Base-by-base conservation (phyloP, 1,140 invertebrate genomes). In the Drosophila neocordata region DNA sequence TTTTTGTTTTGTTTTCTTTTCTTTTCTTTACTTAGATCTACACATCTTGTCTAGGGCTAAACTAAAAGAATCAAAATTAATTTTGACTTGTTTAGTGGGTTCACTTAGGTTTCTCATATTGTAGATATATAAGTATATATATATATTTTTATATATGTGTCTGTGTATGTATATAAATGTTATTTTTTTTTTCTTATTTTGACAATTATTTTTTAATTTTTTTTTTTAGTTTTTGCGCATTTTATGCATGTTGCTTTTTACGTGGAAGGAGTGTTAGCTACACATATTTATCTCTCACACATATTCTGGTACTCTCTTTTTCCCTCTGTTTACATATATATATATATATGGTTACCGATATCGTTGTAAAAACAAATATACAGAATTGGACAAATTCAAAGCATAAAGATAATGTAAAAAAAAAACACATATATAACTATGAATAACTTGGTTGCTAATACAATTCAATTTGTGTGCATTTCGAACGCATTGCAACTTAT, bases 241-340 rank as follows among this genome's bases (percentile, higher is more conserved):
- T 87, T 79, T 76, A 87, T 87, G 83, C 83, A 74, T 83, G 79
- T 87, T 87, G 83, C 83, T 87, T 87, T 79, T 64, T 76, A 77
- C 56, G 72, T 87, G 83, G 83, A 87, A 87, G 83, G 83, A 87
- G 79, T 88, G 27, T 84, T 82, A 79, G 79, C 79, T 83, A 48
- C 41, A 71, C 75, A 70, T 73, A 63, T 71, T 62, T 57, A 31
- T 57, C 31, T 44, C 58, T 41, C 38, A 44, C 57, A 69, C 64
- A 65, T 31, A 58, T 63, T 60, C 58, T 60, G 37, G 35, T 60
- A 52, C 60, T 62, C 20, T 51, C 37, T 60, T 20, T 48, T 41
- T 48, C 22, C 20, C n/a, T 34, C 24, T 62, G 9, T 51, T 12
- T 73, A 27, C n/a, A 44, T 20, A 20, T 20, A 48, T 44, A 44